Conservation (phyloP, 2,113 vertebrate genomes). For the Formicarius rufipectus region DNA sequence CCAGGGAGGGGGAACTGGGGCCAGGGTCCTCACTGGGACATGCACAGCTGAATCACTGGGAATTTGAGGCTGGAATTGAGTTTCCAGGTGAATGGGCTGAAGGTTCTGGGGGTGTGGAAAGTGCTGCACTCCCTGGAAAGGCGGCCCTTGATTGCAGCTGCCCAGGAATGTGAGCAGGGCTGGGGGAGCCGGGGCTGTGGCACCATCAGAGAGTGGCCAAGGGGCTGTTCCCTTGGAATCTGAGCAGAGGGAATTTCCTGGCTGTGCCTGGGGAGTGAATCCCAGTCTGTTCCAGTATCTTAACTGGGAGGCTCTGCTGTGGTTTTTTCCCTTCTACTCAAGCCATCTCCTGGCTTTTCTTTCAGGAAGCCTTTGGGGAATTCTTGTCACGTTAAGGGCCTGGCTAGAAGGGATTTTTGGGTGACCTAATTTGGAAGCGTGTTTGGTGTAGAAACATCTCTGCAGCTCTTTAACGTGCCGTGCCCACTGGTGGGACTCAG, state of each 20-base stretch:
- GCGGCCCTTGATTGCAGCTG: neutral
- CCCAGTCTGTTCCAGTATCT: neutral
- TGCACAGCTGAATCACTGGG: neutral
- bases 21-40: accelerated
- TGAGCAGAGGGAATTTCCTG: neutral
- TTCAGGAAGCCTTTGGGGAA: neutral
- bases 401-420: neutral
- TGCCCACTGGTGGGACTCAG: neutral
- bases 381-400: neutral
- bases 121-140: neutral
- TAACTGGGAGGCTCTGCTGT: accelerated
- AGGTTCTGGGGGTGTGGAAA: neutral
- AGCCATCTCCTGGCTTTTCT: neutral
- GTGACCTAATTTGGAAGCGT: neutral
- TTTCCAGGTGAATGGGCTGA: neutral
- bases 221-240: neutral
- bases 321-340: neutral
- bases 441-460: neutral
- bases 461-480: accelerated
- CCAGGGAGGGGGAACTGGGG: neutral
- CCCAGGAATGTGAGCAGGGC: neutral
- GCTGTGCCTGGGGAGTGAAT: neutral
- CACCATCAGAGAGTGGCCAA: neutral
- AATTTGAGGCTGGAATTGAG: neutral
- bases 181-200: accelerated